Conservation (phyloP, 2,797 vertebrate genomes). For the Tympanoctomys barrerae region DNA sequence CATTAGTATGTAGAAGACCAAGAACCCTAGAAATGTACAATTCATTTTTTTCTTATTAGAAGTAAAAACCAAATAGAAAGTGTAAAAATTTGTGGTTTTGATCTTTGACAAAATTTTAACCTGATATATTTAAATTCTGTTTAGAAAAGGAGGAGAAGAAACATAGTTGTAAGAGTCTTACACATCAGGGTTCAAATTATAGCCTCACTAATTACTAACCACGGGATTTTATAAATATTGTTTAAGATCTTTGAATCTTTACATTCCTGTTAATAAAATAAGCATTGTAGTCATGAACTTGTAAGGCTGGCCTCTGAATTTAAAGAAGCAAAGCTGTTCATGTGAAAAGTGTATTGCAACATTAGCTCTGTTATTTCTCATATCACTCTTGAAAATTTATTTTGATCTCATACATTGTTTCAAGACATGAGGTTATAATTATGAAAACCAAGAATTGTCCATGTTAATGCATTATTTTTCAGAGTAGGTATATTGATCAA, state of each 20-base stretch:
- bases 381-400: neutral
- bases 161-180: neutral
- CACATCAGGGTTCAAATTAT: neutral
- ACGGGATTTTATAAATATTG: neutral
- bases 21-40: neutral
- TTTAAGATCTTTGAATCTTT: neutral
- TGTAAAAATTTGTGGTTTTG: neutral
- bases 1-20: neutral
- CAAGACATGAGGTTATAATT: neutral
- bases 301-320: neutral
- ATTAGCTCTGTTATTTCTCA: neutral
- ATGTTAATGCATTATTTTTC: conserved; percentile 11
- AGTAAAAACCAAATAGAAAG: neutral
- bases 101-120: neutral
- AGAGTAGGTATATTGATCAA: neutral
- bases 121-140: neutral
- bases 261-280: neutral
- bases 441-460: neutral
- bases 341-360: neutral
- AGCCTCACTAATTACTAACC: neutral
- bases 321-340: neutral
- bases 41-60: neutral
- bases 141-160: neutral
- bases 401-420: conserved; percentile 35
- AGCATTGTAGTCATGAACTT: neutral